Base-by-base conservation (phyloP, 2,888 invertebrate species). In the Parascotia fuliginaria region DNA sequence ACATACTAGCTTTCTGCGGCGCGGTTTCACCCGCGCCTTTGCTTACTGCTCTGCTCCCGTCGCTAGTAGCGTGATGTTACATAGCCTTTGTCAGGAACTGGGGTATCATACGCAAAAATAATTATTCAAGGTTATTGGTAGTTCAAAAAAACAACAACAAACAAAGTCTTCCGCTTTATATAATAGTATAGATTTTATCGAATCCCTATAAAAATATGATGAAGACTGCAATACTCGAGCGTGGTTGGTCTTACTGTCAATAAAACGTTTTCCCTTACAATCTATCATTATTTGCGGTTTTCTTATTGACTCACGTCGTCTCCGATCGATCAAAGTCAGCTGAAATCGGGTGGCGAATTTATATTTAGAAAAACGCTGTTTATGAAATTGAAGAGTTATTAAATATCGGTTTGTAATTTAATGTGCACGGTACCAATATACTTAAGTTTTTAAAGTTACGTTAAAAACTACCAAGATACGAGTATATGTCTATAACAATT, bases 261-360 rank as follows among this genome's bases (percentile, higher is more conserved):
- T 58, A 68, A 44, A 58, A 58, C 43, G 36, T 42, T 53, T 54
- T 59, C 32, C 19, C 38, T 38, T 32, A 22, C 45, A 45, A 68
- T 65, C 66, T 48, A 69, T 69, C 62, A 61, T 56, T 52, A 43
- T 36, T 48, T 54, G 36, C 13, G 33, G 31, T 38, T 11, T 45
- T 47, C 36, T 46, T 61, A 64, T 69, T 61, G 51, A 54, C 49
- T 9, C 15, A 9, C 4, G 29, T 31, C 51, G 36, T 49, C 45
- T 60, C 12, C 50, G 32, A 58, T 65, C 45, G 48, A 50, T 65
- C 57, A 57, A 50, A 47, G 60, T 58, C 55, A 39, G 42, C 34
- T 43, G 14, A 52, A 48, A 55, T 58, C 56, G 37, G 36, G 11
- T n/a, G 16, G 24, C 11, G 9, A 32, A 60, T 47, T 44, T 60